Evolutionary conservation across 2,797 vertebrate species (phyloP).

Genomic region (Tokudaia tokunoshimensis): DNA sequence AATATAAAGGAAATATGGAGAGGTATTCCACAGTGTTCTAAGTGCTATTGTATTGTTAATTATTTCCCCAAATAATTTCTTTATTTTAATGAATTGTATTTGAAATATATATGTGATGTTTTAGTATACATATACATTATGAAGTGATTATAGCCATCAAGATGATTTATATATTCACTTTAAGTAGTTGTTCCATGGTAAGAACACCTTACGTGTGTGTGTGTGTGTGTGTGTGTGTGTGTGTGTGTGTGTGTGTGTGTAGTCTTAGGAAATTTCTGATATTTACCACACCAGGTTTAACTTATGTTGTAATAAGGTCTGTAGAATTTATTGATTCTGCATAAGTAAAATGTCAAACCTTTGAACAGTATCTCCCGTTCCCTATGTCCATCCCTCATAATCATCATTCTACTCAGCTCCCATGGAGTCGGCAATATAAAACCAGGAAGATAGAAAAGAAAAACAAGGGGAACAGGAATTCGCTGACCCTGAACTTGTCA

Average conservation of each 20-base stretch:
- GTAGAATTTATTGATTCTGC: background rate
- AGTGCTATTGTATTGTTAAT: background rate
- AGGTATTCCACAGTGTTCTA: constrained; percentile 22
- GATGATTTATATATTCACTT: background rate
- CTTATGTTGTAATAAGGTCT: background rate
- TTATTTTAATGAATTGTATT: constrained; percentile 2
- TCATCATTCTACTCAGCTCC: background rate
- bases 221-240: no score
- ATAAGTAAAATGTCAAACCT: background rate
- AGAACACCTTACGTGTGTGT: no score
- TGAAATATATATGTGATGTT: background rate
- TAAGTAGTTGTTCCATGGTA: background rate
- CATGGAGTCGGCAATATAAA: background rate
- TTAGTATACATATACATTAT: background rate
- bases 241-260: no score
- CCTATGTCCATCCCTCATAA: background rate
- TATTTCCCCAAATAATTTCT: background rate
- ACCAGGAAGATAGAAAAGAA: background rate
- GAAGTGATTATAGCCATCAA: background rate
- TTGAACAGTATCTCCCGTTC: background rate
- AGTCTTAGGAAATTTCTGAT: background rate
- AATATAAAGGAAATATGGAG: background rate
- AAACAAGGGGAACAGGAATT: background rate
- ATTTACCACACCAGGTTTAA: background rate
- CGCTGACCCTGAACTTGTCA: background rate